Evolutionary conservation across 2,888 invertebrate genomes (phyloP), one percentile per base, ranked within the genome.

Genomic region (Arctia plantaginis): DNA sequence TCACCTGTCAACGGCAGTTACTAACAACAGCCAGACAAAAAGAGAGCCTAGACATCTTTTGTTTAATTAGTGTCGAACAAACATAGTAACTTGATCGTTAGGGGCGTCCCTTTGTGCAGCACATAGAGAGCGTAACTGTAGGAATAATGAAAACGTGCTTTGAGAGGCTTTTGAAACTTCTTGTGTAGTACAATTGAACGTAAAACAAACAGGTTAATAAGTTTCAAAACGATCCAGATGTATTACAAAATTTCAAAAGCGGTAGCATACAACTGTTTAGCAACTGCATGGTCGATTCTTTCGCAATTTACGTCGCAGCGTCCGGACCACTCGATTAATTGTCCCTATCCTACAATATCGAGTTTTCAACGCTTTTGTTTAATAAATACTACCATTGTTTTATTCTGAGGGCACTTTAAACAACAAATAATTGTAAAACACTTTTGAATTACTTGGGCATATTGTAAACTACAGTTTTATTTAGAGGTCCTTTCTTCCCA

Each of bases 161-260:
- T 91, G 89, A 91, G 88, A 86, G 88, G 87, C 90, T 91, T 92
- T 93, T 90, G 90, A 90, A 91, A 91, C 89, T 89, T 80, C 82
- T 85, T 90, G 89, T 89, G 89, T 84, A 88, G 87, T 86, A 90
- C 91, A 91, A 90, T 91, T 90, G 89, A 91, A 89, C 89, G 88
- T 90, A 91, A 92, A 92, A 93, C 89, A 94, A 95, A 94, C 93
- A 93, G 94, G 93, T 95, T 94, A 94, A 95, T 94, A 93, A 90
- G 92, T 95, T 95, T 94, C 94, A 94, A 95, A 95, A 94, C 95
- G 94, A 93, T 95, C 94, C 95, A 95, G 94, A 95, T 95, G 94
- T 94, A 93, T 95, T 95, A 94, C 95, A 93, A 89, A 86, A 89
- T 89, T 88, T 88, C 90, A 91, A 94, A 94, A 95, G 95, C 93